Evolutionary conservation across 2,888 invertebrate species (phyloP), one percentile per base, ranked within the genome.

Genomic region (Gibbula magus): DNA sequence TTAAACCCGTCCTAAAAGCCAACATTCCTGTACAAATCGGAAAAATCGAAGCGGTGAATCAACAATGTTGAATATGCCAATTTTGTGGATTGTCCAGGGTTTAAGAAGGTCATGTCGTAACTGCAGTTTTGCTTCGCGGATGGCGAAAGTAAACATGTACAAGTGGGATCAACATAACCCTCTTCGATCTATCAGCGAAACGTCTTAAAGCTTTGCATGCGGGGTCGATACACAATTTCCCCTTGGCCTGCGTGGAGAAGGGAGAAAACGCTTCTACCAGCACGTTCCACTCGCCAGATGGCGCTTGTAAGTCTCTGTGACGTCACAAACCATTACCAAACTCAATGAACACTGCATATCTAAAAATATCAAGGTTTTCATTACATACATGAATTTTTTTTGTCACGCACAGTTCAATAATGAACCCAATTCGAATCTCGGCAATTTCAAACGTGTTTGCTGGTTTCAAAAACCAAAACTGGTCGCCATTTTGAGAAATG

Each of bases 221-320:
- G 0, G 25, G 54, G 61, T 61, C 61, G 61, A 61, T 61, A 61
- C 16, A 61, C 61, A 61, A 61, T 61, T 61, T 61, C 61, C 61
- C 25, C 61, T 18, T 4, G 25, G 29, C 18, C 25, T 10, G 29
- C 61, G 22, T 61, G 61, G 1, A 10, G 8, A 25, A 25, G 61
- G 10, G 29, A 29, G 61, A 29, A 61, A 18, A 61, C 8, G 25
- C 2, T 61, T 25, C 25, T 45, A 61, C 25, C 61, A 29, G 10
- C 61, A 61, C 61, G 61, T 61, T 61, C 61, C 25, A 16, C 45
- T 13, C 45, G 45, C 45, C 45, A 45, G 45, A 45, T 45, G 45
- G 45, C 45, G 45, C 45, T 45, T 45, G 45, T 13, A 45, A 35
- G 56, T 56, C 25, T 20, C 20, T 18, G 25, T 56, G 56, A 56